Percentiles rank a stretch among this genome's conserved stretches.
Evolutionary conservation across 2,888 invertebrate genomes (phyloP).

Genomic region (Diplolepis rosae): DNA sequence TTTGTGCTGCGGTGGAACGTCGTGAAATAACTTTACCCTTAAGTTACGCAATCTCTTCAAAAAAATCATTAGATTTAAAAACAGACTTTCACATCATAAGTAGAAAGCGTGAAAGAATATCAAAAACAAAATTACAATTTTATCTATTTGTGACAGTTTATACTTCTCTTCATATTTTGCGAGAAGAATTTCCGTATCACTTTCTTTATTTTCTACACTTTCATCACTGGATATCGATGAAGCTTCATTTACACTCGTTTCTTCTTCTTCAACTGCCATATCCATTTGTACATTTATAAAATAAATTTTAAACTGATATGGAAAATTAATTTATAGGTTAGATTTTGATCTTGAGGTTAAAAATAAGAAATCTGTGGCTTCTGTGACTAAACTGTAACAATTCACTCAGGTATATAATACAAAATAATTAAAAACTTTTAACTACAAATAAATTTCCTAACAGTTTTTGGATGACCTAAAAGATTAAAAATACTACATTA

Average conservation of each 20-base stretch:
- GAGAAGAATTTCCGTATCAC: neutral
- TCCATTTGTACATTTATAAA: neutral
- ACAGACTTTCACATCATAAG: neutral
- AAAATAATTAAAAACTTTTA: too few relatives aligned
- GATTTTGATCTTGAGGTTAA: neutral
- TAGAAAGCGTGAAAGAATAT: too few relatives aligned
- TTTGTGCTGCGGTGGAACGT: slow-evolving; percentile 60
- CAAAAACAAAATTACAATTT: neutral
- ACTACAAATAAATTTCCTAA: too few relatives aligned
- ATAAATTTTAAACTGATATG: neutral
- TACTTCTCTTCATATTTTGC: neutral
- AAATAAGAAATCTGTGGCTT: too few relatives aligned
- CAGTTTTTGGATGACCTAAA: too few relatives aligned
- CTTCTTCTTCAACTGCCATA: neutral
- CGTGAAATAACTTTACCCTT: slow-evolving; percentile 51
- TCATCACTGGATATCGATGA: neutral
- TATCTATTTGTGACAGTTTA: neutral
- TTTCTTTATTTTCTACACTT: too few relatives aligned
- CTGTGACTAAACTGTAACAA: too few relatives aligned
- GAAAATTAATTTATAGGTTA: neutral
- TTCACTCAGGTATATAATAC: too few relatives aligned
- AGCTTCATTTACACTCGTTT: neutral
- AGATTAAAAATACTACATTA: too few relatives aligned
- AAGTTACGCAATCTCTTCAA: slow-evolving; percentile 55
- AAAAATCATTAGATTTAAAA: neutral